Conservation (phyloP, 2,888 invertebrate genomes). For the Malthinus flaveolus region DNA sequence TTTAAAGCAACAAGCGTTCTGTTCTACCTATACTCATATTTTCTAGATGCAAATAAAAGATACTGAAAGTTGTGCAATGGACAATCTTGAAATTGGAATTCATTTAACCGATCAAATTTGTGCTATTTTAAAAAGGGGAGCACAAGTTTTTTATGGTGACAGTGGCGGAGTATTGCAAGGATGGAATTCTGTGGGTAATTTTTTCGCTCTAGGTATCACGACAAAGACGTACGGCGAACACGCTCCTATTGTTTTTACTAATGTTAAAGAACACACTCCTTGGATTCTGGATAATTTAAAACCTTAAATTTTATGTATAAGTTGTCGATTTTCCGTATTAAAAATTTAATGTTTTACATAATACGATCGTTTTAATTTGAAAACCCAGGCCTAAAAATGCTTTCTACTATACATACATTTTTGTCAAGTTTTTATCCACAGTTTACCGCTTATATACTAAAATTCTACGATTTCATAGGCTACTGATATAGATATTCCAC, state of each 20-base stretch:
- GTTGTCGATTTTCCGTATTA: neutral
- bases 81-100: neutral
- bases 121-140: slow-evolving; percentile 58
- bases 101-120: slow-evolving; percentile 58
- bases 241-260: slow-evolving; percentile 62
- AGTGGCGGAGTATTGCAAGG: slow-evolving; percentile 66
- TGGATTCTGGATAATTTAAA: slow-evolving; percentile 59
- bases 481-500: no score
- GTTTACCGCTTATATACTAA: no score
- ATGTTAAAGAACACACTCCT: slow-evolving; percentile 59
- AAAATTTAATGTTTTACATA: no score
- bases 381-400: no score
- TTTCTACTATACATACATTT: no score
- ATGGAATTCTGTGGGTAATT: slow-evolving; percentile 45
- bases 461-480: no score
- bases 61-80: neutral
- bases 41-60: slow-evolving; percentile 5
- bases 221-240: slow-evolving; percentile 44
- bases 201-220: slow-evolving; percentile 62
- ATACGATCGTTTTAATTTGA: no score
- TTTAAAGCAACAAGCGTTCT: no score
- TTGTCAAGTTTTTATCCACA: no score
- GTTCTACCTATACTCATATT: no score
- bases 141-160: slow-evolving; percentile 65
- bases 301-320: slow-evolving; percentile 31